phyloP scores from a whole-genome alignment of 2,113 vertebrate genomes.

The Verasper variegatus region DNA sequence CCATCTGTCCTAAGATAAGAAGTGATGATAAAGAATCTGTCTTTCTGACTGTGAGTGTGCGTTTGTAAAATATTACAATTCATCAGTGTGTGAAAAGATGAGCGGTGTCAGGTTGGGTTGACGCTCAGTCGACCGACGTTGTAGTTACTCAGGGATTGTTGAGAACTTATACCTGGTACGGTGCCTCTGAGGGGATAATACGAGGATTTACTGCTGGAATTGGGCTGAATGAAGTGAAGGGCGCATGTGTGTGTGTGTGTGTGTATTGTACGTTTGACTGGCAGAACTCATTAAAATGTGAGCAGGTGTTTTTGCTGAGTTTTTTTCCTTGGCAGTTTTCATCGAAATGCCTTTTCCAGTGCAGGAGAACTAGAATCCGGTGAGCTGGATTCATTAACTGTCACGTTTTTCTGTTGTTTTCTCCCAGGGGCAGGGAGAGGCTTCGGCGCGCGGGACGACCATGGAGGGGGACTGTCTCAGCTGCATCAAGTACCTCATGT shows the following conservation, averaged over 20 bases:
- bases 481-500: slow-evolving; percentile 98
- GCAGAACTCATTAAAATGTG: slow-evolving; percentile 66
- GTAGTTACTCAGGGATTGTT: slow-evolving; percentile 35
- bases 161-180: slow-evolving; percentile 12
- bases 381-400: slow-evolving; percentile 41
- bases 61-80: slow-evolving; percentile 34
- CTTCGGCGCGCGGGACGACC: slow-evolving; percentile 79
- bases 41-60: slow-evolving; percentile 23
- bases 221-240: slow-evolving; percentile 48
- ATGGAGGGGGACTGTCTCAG: slow-evolving; percentile 97
- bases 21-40: slow-evolving; percentile 29
- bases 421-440: slow-evolving; percentile 83
- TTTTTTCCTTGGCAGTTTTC: slow-evolving; percentile 59
- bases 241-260: slow-evolving; percentile 9
- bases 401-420: slow-evolving; percentile 34
- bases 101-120: slow-evolving; percentile 34
- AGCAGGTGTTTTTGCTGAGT: slow-evolving; percentile 17
- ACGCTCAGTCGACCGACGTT: slow-evolving; percentile 41
- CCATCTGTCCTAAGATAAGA: slow-evolving; percentile 28
- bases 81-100: slow-evolving; percentile 21
- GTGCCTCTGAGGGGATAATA: slow-evolving; percentile 29
- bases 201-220: slow-evolving; percentile 50
- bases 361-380: slow-evolving; percentile 34
- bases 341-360: slow-evolving; percentile 43
- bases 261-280: slow-evolving; percentile 53